phyloP scores from a whole-genome alignment of 2,888 invertebrate species.

The Drosophila eohydei region DNA sequence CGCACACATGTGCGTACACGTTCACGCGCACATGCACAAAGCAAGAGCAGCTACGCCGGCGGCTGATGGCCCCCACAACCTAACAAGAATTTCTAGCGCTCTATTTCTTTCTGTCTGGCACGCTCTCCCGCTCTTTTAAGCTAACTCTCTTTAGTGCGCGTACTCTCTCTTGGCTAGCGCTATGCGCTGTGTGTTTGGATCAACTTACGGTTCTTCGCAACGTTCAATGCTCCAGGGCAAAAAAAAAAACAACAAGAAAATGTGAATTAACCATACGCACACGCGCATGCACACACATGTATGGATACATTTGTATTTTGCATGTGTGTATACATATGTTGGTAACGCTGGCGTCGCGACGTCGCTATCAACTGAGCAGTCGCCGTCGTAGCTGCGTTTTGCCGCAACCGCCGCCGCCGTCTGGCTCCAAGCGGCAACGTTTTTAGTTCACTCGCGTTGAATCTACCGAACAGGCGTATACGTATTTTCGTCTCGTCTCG shows the following conservation, averaged over 20 bases:
- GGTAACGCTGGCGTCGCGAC: slow-evolving; percentile 35
- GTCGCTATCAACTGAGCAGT: slow-evolving; percentile 38
- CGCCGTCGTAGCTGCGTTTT: slow-evolving; percentile 53
- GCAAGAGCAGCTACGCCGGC: background rate
- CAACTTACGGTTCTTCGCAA: slow-evolving; percentile 64
- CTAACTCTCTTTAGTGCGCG: background rate
- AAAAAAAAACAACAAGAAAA: slow-evolving; percentile 28
- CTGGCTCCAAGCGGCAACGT: slow-evolving; percentile 47
- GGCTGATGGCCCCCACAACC: background rate
- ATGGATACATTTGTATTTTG: background rate
- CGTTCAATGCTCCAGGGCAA: slow-evolving; percentile 68
- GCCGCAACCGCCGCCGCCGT: slow-evolving; percentile 15
- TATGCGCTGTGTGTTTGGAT: slow-evolving; percentile 47
- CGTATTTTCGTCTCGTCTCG: slow-evolving; percentile 63
- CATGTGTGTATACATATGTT: slow-evolving; percentile 13
- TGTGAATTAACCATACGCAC: slow-evolving; percentile 37
- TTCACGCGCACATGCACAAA: background rate
- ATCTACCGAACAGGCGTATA: slow-evolving; percentile 78
- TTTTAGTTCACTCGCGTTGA: slow-evolving; percentile 77
- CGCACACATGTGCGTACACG: background rate
- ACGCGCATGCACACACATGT: slow-evolving; percentile 17
- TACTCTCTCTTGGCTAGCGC: slow-evolving; percentile 14
- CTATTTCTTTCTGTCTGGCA: background rate
- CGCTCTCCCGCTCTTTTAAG: slow-evolving; percentile 12
- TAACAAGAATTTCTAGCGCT: slow-evolving; percentile 47